A percentile compares a stretch with the other conserved stretches of the same genome.
These are phyloP conservation scores for Priocnemis perturbator DNA, from an alignment of 2,888 invertebrate species.

Conservation along the genomic window DNA sequence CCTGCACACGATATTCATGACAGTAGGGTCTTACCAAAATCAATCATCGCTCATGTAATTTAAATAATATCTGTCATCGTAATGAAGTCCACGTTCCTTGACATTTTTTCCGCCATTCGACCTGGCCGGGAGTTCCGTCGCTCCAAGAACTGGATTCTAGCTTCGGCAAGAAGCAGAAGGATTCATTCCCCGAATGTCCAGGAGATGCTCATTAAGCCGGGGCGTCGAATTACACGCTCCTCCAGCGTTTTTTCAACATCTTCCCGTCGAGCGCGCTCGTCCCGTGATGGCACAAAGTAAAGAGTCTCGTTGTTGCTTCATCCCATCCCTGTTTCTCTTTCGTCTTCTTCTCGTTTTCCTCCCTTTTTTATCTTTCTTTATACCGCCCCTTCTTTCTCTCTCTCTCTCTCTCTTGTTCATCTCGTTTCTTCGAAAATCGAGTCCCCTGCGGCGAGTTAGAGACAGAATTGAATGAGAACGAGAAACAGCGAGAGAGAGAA, in stretches of 20 bases:
- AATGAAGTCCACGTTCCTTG: no score
- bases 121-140: no score
- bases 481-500: constrained; percentile 2
- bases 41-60: no score
- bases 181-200: constrained; percentile 1
- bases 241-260: constrained; percentile 10
- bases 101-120: no score
- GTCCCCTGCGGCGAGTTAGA: constrained; percentile 24
- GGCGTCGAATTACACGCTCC: constrained; percentile 32
- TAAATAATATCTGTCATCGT: no score
- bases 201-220: constrained; percentile 34
- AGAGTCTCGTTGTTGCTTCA: constrained; percentile 5
- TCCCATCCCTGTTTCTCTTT: no score
- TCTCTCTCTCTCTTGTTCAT: constrained; percentile 1
- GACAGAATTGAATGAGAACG: constrained; percentile 25
- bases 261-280: background rate
- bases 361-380: background rate
- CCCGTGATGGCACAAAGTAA: constrained; percentile 19
- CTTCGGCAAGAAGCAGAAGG: no score
- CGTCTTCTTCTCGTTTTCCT: constrained; percentile 5
- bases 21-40: no score
- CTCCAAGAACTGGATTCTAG: no score
- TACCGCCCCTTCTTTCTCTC: no score
- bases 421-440: constrained; percentile 30
- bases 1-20: no score